Percentiles rank a stretch among this genome's conserved stretches.
Evolutionary conservation across 1,140 invertebrate species (phyloP).

Genomic region (Scaptomyza hsui): DNA sequence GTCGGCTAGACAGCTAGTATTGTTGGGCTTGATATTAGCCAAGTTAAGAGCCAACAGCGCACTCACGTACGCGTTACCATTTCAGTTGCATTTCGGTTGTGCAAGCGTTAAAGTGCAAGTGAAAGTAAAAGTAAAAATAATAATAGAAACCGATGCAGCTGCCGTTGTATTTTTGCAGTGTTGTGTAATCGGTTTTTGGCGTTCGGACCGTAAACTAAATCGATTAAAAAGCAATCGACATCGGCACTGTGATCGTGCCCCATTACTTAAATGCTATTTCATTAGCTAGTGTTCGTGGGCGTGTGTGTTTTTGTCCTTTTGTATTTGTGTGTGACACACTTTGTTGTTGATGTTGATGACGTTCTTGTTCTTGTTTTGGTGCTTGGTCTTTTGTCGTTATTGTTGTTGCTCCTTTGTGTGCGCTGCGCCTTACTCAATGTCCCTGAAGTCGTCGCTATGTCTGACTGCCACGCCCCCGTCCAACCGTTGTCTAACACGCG

Average conservation of each 20-base stretch:
- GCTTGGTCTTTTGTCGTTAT: slow-evolving; percentile 9
- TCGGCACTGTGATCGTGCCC: slow-evolving; percentile 13
- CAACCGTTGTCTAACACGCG: slow-evolving; percentile 11
- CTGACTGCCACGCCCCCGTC: slow-evolving; percentile 57
- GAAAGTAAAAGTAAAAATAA: slow-evolving; percentile 27
- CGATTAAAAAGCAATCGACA: slow-evolving; percentile 38
- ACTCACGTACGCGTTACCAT: neutral
- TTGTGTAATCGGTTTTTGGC: slow-evolving; percentile 50
- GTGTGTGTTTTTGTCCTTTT: slow-evolving; percentile 4
- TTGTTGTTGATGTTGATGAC: slow-evolving; percentile 48
- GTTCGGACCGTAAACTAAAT: slow-evolving; percentile 2
- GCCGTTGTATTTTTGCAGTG: slow-evolving; percentile 36
- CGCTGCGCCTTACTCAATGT: slow-evolving; percentile 57
- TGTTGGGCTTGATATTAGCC: slow-evolving; percentile 44
- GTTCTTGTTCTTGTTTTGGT: slow-evolving; percentile 29
- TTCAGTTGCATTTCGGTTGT: neutral
- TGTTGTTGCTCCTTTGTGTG: slow-evolving; percentile 42
- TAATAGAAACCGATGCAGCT: neutral
- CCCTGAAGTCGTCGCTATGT: slow-evolving; percentile 67
- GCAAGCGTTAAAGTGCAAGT: slow-evolving; percentile 9
- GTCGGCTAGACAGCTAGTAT: slow-evolving; percentile 39
- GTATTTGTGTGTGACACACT: slow-evolving; percentile 27
- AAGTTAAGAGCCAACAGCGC: neutral
- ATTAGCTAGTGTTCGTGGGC: neutral
- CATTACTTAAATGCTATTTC: slow-evolving; percentile 7